Base-by-base conservation (phyloP, 1,140 invertebrate species). In the Coenobita brevimanus region DNA sequence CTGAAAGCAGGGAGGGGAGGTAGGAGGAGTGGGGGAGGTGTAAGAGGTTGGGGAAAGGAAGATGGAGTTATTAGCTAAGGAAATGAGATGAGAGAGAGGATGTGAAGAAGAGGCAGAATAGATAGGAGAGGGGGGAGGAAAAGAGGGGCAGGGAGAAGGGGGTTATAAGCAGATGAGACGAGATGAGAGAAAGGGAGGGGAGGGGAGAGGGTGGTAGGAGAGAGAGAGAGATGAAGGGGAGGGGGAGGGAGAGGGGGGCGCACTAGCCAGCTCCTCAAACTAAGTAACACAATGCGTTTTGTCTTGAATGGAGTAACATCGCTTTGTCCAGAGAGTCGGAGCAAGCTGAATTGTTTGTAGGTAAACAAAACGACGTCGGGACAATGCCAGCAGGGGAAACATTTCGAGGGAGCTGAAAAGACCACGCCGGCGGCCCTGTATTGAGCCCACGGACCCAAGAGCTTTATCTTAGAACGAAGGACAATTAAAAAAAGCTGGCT, bases 261-360 rank as follows among this genome's bases (percentile, higher is more conserved):
- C 46, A 27, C 27, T 54, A 24, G 75, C 38, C 50, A 80, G 78
- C 78, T 80, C 62, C 78, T 80, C 78, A 80, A 80, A 80, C 78
- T 80, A 57, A 60, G 78, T 80, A 80, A 80, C 78, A 80, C 78
- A 80, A 80, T 80, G 33, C 50, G 78, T 80, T 80, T 80, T 80
- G 78, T 80, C 78, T 80, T 80, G 78, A 80, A 80, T 80, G 78
- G 78, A 80, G 78, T 80, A 80, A 80, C 78, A 80, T 80, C 78
- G 78, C 78, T 80, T 80, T 80, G 78, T 80, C 46, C 78, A 30
- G 78, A n/a, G n/a, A 60, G 54, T 21, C 78, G 78, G 78, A 80
- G 78, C 78, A 80, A 80, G 78, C 46, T 57, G 78, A 60, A 60
- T 80, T 80, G 78, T 80, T 80, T 80, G 78, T 80, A 57, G 50